Conservation (phyloP, 2,888 invertebrate species). For the Phalangium opilio region DNA sequence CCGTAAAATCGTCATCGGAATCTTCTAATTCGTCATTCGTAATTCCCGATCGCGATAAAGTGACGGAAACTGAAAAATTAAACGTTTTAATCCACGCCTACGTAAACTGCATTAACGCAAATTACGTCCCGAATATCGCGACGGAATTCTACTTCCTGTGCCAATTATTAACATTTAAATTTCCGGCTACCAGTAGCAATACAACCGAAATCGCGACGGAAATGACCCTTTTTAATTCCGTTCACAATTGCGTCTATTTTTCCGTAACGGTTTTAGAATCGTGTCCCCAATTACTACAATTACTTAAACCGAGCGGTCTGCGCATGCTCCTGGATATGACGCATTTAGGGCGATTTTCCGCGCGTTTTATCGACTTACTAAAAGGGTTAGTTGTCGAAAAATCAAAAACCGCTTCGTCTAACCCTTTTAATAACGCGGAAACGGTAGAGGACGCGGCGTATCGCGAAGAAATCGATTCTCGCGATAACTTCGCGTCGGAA, state of each 20-base stretch:
- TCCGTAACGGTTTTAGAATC: conserved; percentile 47
- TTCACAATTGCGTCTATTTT: conserved; percentile 57
- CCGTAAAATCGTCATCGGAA: no score
- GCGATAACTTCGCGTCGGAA: conserved; percentile 58
- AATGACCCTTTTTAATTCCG: conserved; percentile 19
- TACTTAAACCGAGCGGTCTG: conserved; percentile 48
- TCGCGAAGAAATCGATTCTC: conserved; percentile 68
- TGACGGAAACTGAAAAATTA: conserved; percentile 39
- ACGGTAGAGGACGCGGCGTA: conserved; percentile 56
- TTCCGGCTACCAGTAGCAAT: not conserved
- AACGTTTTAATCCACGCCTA: conserved; percentile 44
- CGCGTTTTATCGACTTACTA: conserved; percentile 33
- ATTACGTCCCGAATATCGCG: conserved; percentile 46
- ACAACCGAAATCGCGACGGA: conserved; percentile 13
- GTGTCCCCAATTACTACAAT: conserved; percentile 40
- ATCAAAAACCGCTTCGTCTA: no score
- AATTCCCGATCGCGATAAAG: conserved; percentile 23
- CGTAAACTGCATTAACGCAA: conserved; percentile 41
- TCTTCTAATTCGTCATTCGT: no score
- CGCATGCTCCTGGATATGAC: conserved; percentile 51
- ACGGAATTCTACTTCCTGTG: conserved; percentile 54
- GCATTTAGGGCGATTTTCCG: conserved; percentile 43
- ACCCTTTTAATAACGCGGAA: no score
- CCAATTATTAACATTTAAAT: conserved; percentile 38
- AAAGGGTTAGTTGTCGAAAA: not conserved